These are phyloP conservation scores for Phalacrocorax aristotelis DNA, from an alignment of 2,113 vertebrate genomes.

Conservation along the genomic window DNA sequence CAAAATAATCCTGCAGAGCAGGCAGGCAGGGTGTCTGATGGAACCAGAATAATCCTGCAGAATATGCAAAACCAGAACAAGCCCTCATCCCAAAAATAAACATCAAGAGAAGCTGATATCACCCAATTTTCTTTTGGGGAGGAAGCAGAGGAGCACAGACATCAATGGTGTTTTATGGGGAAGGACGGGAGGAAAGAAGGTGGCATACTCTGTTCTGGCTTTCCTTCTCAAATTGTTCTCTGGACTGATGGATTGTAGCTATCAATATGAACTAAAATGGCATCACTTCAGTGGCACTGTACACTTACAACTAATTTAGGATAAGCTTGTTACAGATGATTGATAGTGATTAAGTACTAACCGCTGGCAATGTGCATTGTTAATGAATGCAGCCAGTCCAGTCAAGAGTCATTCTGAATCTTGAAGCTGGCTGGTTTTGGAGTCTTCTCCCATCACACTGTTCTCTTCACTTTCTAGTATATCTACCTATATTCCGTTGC, in stretches of 20 bases:
- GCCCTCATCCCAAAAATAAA: conserved; percentile 36
- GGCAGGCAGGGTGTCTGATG: not conserved
- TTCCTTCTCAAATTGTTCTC: not conserved
- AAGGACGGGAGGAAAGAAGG: not conserved
- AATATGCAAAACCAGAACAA: conserved; percentile 34
- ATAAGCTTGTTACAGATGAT: not conserved
- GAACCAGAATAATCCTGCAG: conserved; percentile 48
- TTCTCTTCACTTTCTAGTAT: not conserved
- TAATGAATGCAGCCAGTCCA: not conserved
- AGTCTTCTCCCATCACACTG: not conserved
- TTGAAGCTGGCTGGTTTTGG: not conserved
- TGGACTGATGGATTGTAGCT: not conserved
- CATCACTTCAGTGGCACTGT: not conserved
- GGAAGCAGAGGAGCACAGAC: not conserved
- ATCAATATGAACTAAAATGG: not conserved
- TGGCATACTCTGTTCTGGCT: not conserved
- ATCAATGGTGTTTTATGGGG: not conserved
- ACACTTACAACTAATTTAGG: not conserved
- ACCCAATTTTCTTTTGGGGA: not conserved
- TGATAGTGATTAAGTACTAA: not conserved
- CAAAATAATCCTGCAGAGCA: conserved; percentile 49
- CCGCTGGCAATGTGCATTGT: not conserved
- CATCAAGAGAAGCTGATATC: not conserved
- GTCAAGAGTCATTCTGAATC: not conserved
- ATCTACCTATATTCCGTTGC: not conserved